These are phyloP conservation scores for Lepidurus packardi DNA, from an alignment of 1,140 invertebrate genomes.

Conservation along the genomic window DNA sequence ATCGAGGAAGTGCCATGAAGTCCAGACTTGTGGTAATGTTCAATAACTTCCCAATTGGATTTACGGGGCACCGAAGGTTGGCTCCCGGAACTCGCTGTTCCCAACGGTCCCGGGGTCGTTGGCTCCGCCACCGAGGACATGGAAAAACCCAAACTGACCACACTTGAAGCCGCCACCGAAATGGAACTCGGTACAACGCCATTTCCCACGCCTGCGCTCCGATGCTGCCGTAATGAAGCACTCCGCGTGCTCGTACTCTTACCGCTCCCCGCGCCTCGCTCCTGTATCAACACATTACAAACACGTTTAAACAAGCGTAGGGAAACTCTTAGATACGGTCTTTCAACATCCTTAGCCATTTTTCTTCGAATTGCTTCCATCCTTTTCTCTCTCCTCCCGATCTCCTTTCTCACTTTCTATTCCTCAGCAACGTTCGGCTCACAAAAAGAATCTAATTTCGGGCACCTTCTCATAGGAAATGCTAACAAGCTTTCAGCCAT, in stretches of 20 bases:
- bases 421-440: no score
- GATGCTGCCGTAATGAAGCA: constrained; percentile 43
- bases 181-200: background rate
- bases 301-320: constrained; percentile 1
- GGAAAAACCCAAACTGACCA: constrained; percentile 33
- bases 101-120: constrained; percentile 28
- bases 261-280: constrained; percentile 46
- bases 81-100: background rate
- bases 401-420: no score
- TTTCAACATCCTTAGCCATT: background rate
- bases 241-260: constrained; percentile 45
- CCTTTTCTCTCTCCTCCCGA: no score
- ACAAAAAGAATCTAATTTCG: no score
- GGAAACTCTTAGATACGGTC: background rate
- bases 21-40: constrained; percentile 59
- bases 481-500: no score
- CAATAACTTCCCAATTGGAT: constrained; percentile 82
- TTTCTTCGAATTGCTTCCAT: no score
- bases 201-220: constrained; percentile 36
- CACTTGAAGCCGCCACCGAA: constrained; percentile 28
- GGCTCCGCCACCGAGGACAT: constrained; percentile 30
- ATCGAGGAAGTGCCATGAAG: constrained; percentile 34
- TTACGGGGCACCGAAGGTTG: constrained; percentile 53
- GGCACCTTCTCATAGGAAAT: no score
- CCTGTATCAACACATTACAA: background rate